Evolutionary conservation across 2,113 vertebrate genomes (phyloP), one percentile per base, ranked within the genome.

Genomic region (Gobiocypris rarus): DNA sequence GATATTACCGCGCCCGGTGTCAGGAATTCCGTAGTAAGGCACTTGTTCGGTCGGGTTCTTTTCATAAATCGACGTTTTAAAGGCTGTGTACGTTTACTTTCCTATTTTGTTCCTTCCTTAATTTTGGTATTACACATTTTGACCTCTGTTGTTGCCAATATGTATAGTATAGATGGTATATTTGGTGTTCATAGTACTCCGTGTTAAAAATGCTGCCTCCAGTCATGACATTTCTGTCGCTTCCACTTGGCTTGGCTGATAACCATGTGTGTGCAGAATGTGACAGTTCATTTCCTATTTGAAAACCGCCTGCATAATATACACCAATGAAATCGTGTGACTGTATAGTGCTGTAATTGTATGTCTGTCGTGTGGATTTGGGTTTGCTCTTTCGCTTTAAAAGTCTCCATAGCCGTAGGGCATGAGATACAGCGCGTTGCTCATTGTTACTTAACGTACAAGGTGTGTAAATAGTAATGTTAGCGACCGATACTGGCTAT

Each of bases 41-140:
- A 83, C 84, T 85, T 85, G 81, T 63, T 83, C 75, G 50, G 34
- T 17, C 45, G 54, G 73, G 74, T 56, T 38, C 67, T 74, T 87
- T 83, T 15, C 45, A 10, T 58, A 38, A 71, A 70, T 79, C 65
- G 50, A 56, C 50, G n/a, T 70, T 58, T 58, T 41, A 52, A 38
- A 82, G 11, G 79, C 17, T 54, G 31, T 71, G 54, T 83, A 7
- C 14, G 63, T 17, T 31, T 67, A 80, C 61, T 67, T 31, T n/a
- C 1, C 22, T 43, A 9, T 31, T 14, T 14, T 50, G 11, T 50
- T 45, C 2, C 38, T 13, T 31, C 8, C 24, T 67, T 26, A 14
- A 19, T 50, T 45, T 38, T 19, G 2, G 14, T 48, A 26, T 17
- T 3, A 69, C 54, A 45, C 13, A 69, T 54, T 52, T 34, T 10